Base-by-base conservation (phyloP, 2,888 invertebrate species). In the Orthonychiurus folsomi region DNA sequence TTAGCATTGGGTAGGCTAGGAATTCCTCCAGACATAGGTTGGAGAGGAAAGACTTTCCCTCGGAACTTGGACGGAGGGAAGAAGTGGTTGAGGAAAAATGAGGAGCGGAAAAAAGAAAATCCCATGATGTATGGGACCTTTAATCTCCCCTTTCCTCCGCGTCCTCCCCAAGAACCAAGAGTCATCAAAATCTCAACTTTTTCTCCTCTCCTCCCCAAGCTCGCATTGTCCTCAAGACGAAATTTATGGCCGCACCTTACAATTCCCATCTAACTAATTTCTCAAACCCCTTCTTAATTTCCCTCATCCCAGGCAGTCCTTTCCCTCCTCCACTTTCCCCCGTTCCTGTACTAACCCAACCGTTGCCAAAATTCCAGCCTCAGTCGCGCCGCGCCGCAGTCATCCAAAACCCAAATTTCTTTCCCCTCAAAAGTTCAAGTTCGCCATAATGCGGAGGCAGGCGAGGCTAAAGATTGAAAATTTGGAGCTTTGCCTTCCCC, bases 141-240 rank as follows among this genome's bases (percentile, higher is more conserved):
- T 56, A 56, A 61, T 61, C 56, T 56, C 50, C 23, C 50, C 50
- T 61, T 37, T 54, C 37, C 53, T 60, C 60, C 48, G 26, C 52
- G 54, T 24, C 37, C 53, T 21, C 20, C 48, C 20, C n/a, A 20
- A 23, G 54, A 56, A 56, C 26, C 28, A 57, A 58, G 56, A 62
- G 62, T 62, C 62, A 62, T 62, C 57, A 62, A 62, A 62, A 62
- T 62, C 57, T 56, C 28, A 62, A 57, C 57, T 57, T 53, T 57
- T 62, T 15, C 26, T 18, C 47, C 52, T 20, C 53, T 52, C 15
- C 12, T 12, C 25, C 60, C 54, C 27, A 20, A 24, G 37, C 50
- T 56, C 26, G n/a, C 60, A 37, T 27, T 24, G 24, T 59, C 52
- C 23, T 24, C 26, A 59, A 28, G 20, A 28, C n/a, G 20, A 57